Percentiles rank a stretch among this genome's conserved stretches.
Conservation (phyloP, 1,140 invertebrate genomes). For the Plutomurus gul region DNA sequence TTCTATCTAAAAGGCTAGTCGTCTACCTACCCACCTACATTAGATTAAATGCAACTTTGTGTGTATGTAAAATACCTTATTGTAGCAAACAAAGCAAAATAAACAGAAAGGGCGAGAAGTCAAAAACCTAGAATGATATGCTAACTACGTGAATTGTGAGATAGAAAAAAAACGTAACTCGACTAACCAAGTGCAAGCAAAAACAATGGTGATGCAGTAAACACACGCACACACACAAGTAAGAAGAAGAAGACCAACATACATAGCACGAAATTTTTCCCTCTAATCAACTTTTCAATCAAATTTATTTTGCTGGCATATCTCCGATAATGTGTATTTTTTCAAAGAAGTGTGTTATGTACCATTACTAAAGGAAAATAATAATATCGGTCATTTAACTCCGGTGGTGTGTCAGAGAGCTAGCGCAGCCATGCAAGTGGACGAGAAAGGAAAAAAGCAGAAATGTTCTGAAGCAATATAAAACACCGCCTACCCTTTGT, state of each 20-base stretch:
- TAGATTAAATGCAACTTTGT: background rate
- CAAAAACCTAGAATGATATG: slow-evolving; percentile 12
- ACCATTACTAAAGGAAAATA: slow-evolving; percentile 16
- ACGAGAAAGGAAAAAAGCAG: background rate
- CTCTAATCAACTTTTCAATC: slow-evolving; percentile 17
- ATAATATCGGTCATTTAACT: slow-evolving; percentile 30
- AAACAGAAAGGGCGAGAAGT: slow-evolving; percentile 8
- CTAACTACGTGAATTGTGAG: too few species aligned
- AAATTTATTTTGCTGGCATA: too few species aligned
- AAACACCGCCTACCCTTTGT: too few species aligned
- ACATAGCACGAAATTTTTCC: background rate
- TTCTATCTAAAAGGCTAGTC: too few species aligned
- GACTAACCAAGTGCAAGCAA: slow-evolving; percentile 14
- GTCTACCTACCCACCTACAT: too few species aligned
- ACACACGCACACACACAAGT: too few species aligned
- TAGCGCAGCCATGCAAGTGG: background rate
- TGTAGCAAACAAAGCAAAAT: background rate
- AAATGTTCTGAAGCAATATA: background rate
- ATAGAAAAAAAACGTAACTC: background rate
- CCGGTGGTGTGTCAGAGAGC: background rate
- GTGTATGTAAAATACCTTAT: slow-evolving; percentile 14
- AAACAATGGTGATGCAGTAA: too few species aligned
- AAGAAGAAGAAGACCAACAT: too few species aligned
- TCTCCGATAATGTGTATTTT: too few species aligned
- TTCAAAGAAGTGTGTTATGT: background rate